Percentiles rank a stretch among this genome's conserved stretches.
Evolutionary conservation across 2,888 invertebrate species (phyloP).

Genomic region (Drosophila eohydei): DNA sequence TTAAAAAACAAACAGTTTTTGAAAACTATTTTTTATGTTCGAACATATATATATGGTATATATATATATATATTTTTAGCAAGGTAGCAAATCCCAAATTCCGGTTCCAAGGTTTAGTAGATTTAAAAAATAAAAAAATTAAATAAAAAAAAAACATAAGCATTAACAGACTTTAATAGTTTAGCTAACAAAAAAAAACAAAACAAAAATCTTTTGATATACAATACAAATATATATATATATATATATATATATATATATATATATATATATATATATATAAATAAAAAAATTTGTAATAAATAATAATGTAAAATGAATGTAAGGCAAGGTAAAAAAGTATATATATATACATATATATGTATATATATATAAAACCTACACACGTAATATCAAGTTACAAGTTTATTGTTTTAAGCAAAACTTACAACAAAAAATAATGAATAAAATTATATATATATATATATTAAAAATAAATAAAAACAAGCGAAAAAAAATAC

Average conservation of each 20-base stretch:
- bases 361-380: constrained; percentile 25
- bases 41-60: constrained; percentile 9
- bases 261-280: too few species aligned
- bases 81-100: constrained; percentile 64
- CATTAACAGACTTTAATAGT: constrained; percentile 63
- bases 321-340: constrained; percentile 22
- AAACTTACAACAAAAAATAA: constrained; percentile 36
- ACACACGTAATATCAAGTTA: constrained; percentile 55
- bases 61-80: constrained; percentile 34
- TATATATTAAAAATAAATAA: constrained; percentile 22
- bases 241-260: constrained; percentile 17
- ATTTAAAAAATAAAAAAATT: constrained; percentile 20
- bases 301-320: constrained; percentile 37
- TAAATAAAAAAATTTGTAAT: constrained; percentile 35
- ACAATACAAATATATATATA: constrained; percentile 43
- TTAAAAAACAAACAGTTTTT: constrained; percentile 13
- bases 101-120: constrained; percentile 77
- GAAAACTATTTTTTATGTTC: constrained; percentile 30
- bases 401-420: constrained; percentile 62
- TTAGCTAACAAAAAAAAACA: constrained; percentile 44
- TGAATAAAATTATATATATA: constrained; percentile 17
- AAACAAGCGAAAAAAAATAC: constrained; percentile 42
- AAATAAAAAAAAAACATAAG: constrained; percentile 37
- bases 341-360: constrained; percentile 7
- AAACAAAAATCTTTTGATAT: constrained; percentile 57